Conservation (phyloP, 1,140 invertebrate species). For the Helicoverpa armigera region DNA sequence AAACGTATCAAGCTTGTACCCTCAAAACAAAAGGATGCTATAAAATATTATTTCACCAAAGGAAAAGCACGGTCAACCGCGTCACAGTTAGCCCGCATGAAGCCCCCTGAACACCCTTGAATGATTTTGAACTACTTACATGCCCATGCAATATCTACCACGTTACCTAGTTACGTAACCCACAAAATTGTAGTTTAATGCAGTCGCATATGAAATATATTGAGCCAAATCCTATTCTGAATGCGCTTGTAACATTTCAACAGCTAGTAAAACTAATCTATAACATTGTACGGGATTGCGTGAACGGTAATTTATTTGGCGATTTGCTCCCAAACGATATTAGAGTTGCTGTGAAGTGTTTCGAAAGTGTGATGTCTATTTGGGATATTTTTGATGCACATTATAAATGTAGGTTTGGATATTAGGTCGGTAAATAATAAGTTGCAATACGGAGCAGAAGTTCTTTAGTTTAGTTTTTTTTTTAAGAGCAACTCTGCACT, state of each 20-base stretch:
- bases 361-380: constrained; percentile 1
- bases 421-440: too few species aligned
- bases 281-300: constrained; percentile 13
- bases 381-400: constrained; percentile 5
- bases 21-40: too few species aligned
- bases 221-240: not conserved
- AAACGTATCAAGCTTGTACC: too few species aligned
- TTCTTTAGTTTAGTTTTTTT: too few species aligned
- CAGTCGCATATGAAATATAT: constrained; percentile 14
- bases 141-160: not conserved
- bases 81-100: too few species aligned
- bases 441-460: too few species aligned
- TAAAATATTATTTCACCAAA: too few species aligned
- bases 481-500: too few species aligned
- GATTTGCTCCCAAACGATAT: constrained; percentile 18
- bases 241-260: constrained; percentile 21
- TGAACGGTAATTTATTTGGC: not conserved
- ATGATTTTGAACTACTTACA: not conserved
- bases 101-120: not conserved
- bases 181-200: constrained; percentile 3
- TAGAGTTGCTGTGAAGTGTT: constrained; percentile 11
- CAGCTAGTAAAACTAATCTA: constrained; percentile 11
- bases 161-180: not conserved
- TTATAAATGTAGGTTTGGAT: not conserved
- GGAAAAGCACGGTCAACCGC: too few species aligned